phyloP scores from a whole-genome alignment of 2,797 vertebrate species.

The Salmo trutta region DNA sequence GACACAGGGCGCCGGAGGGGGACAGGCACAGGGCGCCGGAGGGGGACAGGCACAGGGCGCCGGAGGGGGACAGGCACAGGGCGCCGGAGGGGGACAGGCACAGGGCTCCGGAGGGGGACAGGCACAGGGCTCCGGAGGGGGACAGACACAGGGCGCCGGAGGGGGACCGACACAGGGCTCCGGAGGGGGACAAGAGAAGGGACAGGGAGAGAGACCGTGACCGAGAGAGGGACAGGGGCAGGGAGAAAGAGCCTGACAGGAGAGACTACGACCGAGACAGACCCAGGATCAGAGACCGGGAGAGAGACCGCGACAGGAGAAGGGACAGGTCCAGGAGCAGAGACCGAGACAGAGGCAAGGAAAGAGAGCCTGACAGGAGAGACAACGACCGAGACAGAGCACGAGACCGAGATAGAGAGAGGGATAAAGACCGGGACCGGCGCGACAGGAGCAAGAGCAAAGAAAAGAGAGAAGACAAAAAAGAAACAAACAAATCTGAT shows the following conservation, averaged over 20 bases:
- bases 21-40: no score
- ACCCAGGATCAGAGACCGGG: constrained; percentile 48
- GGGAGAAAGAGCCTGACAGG: constrained; percentile 32
- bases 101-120: no score
- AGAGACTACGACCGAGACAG: constrained; percentile 48
- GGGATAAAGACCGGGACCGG: constrained; percentile 62
- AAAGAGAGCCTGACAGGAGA: constrained; percentile 57
- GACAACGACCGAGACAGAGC: constrained; percentile 59
- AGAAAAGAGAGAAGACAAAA: constrained; percentile 80
- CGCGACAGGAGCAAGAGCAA: constrained; percentile 80
- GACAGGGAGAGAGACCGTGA: constrained; percentile 44
- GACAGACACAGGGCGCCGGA: no score
- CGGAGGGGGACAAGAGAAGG: constrained; percentile 11
- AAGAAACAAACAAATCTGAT: constrained; percentile 81
- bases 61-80: no score
- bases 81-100: no score
- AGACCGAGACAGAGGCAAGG: constrained; percentile 41
- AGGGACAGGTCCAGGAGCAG: constrained; percentile 63
- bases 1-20: no score
- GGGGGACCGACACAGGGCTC: no score
- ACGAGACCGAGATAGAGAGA: constrained; percentile 57
- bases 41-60: no score
- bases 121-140: no score
- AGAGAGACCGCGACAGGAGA: constrained; percentile 34
- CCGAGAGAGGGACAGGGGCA: no score